Conservation (phyloP, 1,140 invertebrate species). For the Sycophila sp. region DNA sequence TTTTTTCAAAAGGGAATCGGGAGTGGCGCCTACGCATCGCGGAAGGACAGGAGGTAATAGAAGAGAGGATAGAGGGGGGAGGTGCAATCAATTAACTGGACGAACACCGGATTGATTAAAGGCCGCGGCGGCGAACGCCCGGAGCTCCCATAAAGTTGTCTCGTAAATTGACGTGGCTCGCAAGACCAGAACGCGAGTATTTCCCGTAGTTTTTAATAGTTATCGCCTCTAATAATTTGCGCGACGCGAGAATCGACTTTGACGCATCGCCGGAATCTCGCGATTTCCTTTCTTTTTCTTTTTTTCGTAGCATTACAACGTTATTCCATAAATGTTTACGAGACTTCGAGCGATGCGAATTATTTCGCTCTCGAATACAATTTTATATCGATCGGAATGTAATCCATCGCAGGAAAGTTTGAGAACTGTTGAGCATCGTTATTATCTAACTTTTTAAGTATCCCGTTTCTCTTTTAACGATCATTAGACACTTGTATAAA, state of each 20-base stretch:
- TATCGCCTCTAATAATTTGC: neutral
- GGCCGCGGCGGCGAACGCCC: neutral
- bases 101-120: conserved; percentile 3
- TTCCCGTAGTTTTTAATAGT: neutral
- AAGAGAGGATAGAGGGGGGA: neutral
- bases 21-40: too few species aligned
- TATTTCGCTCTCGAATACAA: too few species aligned
- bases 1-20: too few species aligned
- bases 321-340: too few species aligned
- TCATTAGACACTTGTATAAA: too few species aligned
- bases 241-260: neutral
- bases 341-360: too few species aligned
- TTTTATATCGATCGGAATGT: too few species aligned
- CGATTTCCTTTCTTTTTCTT: neutral
- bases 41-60: too few species aligned
- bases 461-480: too few species aligned
- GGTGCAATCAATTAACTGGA: neutral
- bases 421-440: too few species aligned
- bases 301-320: neutral
- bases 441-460: too few species aligned
- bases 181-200: neutral
- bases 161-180: neutral
- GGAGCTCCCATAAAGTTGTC: neutral
- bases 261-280: neutral
- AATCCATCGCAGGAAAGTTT: too few species aligned